phyloP scores from a whole-genome alignment of 1,140 invertebrate genomes.

The Babylonia areolata region DNA sequence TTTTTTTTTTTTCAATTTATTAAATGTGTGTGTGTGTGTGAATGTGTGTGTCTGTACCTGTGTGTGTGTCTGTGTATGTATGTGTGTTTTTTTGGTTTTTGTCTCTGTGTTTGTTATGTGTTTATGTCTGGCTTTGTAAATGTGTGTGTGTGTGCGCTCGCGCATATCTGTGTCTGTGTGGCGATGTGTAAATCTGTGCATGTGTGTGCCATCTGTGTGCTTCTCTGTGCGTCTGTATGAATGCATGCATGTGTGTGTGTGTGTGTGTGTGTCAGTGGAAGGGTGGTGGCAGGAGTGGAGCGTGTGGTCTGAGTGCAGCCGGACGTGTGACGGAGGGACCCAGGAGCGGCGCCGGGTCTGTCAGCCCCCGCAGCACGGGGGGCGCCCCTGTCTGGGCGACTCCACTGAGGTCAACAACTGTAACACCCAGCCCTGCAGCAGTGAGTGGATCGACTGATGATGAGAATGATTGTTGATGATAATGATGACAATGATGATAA shows the following conservation, averaged over 20 bases:
- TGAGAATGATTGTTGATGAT: no score
- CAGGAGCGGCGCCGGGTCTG: conserved; percentile 59
- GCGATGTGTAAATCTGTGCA: neutral
- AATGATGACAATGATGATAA: no score
- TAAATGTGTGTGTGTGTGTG: no score
- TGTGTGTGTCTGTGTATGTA: neutral
- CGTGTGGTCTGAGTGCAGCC: conserved; percentile 68
- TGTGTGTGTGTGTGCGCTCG: neutral
- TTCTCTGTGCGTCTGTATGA: neutral
- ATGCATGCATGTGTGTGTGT: neutral
- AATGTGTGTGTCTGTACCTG: no score
- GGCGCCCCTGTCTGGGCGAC: conserved; percentile 64
- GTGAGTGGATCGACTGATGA: neutral
- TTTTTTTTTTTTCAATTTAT: no score
- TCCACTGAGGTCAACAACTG: conserved; percentile 58
- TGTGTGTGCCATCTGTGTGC: neutral
- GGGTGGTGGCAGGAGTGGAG: conserved; percentile 70
- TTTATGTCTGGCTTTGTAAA: neutral
- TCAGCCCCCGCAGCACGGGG: conserved; percentile 62
- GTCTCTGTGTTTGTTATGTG: neutral
- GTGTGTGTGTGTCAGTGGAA: conserved; percentile 57
- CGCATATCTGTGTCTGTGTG: neutral
- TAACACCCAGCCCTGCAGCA: neutral
- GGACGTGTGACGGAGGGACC: conserved; percentile 68
- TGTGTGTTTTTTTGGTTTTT: no score